Conservation (phyloP, 92 coral and sea anemone species). For the Blastomussa wellsi region DNA sequence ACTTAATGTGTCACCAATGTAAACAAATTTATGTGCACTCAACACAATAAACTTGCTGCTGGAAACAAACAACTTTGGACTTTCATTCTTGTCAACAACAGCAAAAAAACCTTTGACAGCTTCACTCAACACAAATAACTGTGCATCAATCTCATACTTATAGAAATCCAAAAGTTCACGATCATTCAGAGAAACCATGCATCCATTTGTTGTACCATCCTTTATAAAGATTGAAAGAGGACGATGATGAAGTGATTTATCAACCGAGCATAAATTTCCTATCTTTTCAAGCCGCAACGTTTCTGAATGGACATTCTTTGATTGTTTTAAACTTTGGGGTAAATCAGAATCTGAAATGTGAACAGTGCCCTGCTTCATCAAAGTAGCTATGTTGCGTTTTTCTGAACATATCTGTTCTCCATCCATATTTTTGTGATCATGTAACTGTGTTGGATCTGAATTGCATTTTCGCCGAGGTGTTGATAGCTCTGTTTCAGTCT, state of each 20-base stretch:
- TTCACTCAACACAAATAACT: conserved; percentile 88
- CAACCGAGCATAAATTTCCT: not conserved
- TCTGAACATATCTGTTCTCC: conserved; percentile 21
- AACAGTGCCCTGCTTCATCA: conserved; percentile 44
- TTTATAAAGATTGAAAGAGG: conserved; percentile 47
- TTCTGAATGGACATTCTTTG: conserved; percentile 44
- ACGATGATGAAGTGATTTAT: conserved; percentile 31
- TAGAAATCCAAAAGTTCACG: conserved; percentile 84
- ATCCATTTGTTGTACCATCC: conserved; percentile 54
- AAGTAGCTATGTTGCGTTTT: conserved; percentile 25
- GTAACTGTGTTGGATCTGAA: conserved; percentile 76
- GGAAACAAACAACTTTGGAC: conserved; percentile 94
- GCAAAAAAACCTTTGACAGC: conserved; percentile 88
- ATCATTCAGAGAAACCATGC: conserved; percentile 77
- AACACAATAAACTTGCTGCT: conserved; percentile 94
- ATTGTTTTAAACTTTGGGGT: conserved; percentile 52
- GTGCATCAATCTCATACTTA: conserved; percentile 90
- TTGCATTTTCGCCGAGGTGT: conserved; percentile 71
- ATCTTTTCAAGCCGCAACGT: conserved; percentile 23
- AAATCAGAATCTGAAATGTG: conserved; percentile 78
- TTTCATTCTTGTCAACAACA: conserved; percentile 71
- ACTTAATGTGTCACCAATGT: conserved; percentile 88
- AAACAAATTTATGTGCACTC: conserved; percentile 96
- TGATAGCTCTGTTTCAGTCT: conserved; percentile 44
- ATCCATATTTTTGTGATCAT: conserved; percentile 39